Base-by-base conservation (phyloP, 2,797 vertebrate genomes). In the Prunella strophiata region DNA sequence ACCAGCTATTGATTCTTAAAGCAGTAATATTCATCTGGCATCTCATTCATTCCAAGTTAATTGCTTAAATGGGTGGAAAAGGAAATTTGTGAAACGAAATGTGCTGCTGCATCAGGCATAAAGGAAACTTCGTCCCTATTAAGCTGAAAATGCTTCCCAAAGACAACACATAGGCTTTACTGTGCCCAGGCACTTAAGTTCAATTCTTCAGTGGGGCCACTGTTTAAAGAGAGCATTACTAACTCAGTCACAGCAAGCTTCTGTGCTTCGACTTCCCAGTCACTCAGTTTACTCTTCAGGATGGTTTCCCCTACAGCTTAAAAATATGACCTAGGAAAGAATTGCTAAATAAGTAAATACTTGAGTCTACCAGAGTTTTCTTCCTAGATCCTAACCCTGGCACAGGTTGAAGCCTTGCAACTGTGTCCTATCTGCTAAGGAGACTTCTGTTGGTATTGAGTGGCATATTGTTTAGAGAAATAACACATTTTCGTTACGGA, bases 91-190 rank as follows among this genome's bases (percentile, higher is more conserved):
- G 83, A 93, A 96, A 85, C 0, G 48, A 96, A 96, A 96, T 90
- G 89, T 96, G 88, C 94, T 95, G 76, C 96, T 94, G 94, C 92
- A 96, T 96, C 93, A 94, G 83, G 80, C 83, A 95, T 95, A 96
- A 96, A 96, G 96, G 91, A 96, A 97, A 96, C 67, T 85, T 91
- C 63, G 4, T 95, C 80, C 85, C 89, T 93, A 65, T 94, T 96
- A 96, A 94, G 93, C 77, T 94, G 85, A 93, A 96, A 97, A 96
- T 85, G 88, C 80, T 96, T 97, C 96, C 96, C 96, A 97, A 97
- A 96, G 93, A 94, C 94, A 97, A 97, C 96, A 96, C 94, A 79
- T 87, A 40, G 77, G 92, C 88, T 96, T 96, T 90, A 86, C 96
- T 90, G 85, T 92, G 91, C 93, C 2, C 43, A 96, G 94, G 91